A percentile compares a stretch with the other conserved stretches of the same genome.
These are phyloP conservation scores for Procavia capensis DNA, from an alignment of 2,113 vertebrate genomes.

Conservation along the genomic window DNA sequence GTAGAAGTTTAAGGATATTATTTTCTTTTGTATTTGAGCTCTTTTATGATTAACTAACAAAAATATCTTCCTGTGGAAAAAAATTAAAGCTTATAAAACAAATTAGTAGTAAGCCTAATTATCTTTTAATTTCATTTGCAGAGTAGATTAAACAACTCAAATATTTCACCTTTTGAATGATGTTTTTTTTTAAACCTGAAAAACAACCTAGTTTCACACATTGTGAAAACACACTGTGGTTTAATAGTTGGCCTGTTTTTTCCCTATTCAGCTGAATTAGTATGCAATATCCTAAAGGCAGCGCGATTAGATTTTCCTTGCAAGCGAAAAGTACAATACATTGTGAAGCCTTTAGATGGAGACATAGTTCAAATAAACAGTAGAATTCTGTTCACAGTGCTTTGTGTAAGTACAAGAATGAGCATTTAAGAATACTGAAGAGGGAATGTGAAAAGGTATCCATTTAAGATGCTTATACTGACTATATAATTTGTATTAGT, in stretches of 20 bases:
- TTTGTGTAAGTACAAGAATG: constrained; percentile 74
- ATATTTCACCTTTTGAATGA: background rate
- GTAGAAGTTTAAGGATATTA: background rate
- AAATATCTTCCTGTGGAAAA: background rate
- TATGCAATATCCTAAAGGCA: constrained; percentile 42
- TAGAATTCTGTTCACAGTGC: constrained; percentile 64
- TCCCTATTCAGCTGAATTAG: constrained; percentile 28
- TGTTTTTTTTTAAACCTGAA: constrained; percentile 6
- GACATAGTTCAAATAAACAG: constrained; percentile 93
- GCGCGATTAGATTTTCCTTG: constrained; percentile 46
- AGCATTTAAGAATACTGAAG: constrained; percentile 69
- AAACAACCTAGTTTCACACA: constrained; percentile 50
- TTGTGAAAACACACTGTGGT: constrained; percentile 42
- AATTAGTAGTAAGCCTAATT: background rate
- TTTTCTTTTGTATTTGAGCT: constrained; percentile 59
- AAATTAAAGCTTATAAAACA: constrained; percentile 42
- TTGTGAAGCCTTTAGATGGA: constrained; percentile 94
- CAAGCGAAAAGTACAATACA: constrained; percentile 77
- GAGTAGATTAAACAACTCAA: constrained; percentile 47
- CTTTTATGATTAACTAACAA: background rate
- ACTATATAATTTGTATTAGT: constrained; percentile 69
- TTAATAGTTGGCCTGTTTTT: constrained; percentile 23
- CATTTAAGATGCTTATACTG: constrained; percentile 56
- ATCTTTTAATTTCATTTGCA: constrained; percentile 28
- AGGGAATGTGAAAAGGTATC: constrained; percentile 74